Evolutionary conservation across 2,888 invertebrate genomes (phyloP).

Genomic region (Lasioglossum marginatum): DNA sequence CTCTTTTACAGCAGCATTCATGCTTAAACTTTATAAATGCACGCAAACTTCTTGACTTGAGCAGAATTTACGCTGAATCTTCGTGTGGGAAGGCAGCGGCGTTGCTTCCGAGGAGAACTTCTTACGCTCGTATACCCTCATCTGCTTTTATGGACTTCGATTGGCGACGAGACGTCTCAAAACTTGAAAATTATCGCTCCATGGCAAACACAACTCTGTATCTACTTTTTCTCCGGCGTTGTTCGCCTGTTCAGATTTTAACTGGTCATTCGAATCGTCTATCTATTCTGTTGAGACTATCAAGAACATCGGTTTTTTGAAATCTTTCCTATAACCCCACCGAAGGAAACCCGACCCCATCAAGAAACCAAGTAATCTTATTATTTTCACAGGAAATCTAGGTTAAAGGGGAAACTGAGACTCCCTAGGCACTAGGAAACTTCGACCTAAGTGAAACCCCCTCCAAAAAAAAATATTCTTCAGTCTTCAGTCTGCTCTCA

Average conservation of each 20-base stretch:
- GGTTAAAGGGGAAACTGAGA: no score
- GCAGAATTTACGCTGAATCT: constrained; percentile 11
- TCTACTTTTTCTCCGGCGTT: background rate
- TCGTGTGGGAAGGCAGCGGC: background rate
- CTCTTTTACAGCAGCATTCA: constrained; percentile 32
- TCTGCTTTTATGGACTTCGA: background rate
- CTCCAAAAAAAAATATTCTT: no score
- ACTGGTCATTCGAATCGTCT: background rate
- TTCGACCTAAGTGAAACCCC: no score
- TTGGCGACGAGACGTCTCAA: background rate
- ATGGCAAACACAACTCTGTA: background rate
- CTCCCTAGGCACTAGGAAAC: no score
- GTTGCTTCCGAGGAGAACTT: background rate
- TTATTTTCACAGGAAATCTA: no score
- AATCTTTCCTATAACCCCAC: no score
- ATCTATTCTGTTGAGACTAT: no score
- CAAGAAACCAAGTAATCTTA: no score
- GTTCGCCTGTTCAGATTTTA: background rate
- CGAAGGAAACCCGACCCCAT: no score
- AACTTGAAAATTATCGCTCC: background rate
- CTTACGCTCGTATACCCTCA: background rate
- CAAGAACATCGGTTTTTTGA: no score
- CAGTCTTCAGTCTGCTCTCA: no score
- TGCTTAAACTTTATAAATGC: constrained; percentile 32
- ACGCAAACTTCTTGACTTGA: constrained; percentile 23